These are phyloP conservation scores for Hirudo medicinalis DNA, from an alignment of 1,140 invertebrate genomes.

Conservation along the genomic window DNA sequence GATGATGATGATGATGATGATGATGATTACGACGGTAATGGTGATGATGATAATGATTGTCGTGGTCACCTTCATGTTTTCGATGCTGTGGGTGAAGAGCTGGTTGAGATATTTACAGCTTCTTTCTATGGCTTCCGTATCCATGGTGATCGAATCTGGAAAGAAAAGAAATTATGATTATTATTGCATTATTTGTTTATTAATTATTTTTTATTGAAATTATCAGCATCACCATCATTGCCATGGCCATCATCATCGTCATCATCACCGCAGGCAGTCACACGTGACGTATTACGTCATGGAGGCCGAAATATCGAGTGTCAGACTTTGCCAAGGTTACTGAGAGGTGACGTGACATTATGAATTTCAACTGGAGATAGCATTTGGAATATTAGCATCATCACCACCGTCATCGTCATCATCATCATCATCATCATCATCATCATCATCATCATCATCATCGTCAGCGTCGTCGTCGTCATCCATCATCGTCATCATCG, in stretches of 20 bases:
- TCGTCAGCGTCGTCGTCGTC: neutral
- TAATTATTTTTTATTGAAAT: neutral
- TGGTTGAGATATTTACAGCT: conserved; percentile 7
- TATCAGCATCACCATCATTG: neutral
- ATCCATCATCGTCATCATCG: neutral
- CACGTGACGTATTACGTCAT: too few relatives aligned
- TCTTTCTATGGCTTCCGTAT: conserved; percentile 9
- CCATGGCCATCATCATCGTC: neutral
- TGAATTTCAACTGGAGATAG: too few relatives aligned
- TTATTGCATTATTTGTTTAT: neutral
- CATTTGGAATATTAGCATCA: too few relatives aligned
- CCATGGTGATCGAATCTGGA: neutral
- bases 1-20: neutral
- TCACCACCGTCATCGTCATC: neutral
- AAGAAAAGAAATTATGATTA: neutral
- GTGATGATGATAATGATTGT: neutral
- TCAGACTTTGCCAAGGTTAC: too few relatives aligned
- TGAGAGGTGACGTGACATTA: too few relatives aligned
- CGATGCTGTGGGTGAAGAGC: neutral
- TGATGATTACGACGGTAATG: neutral
- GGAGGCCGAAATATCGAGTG: too few relatives aligned
- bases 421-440: neutral
- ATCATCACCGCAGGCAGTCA: neutral
- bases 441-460: neutral
- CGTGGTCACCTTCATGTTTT: conserved; percentile 5